Percentiles rank a stretch among this genome's conserved stretches.
These are phyloP conservation scores for Aptenodytes patagonicus DNA, from an alignment of 2,113 vertebrate species.

Conservation along the genomic window DNA sequence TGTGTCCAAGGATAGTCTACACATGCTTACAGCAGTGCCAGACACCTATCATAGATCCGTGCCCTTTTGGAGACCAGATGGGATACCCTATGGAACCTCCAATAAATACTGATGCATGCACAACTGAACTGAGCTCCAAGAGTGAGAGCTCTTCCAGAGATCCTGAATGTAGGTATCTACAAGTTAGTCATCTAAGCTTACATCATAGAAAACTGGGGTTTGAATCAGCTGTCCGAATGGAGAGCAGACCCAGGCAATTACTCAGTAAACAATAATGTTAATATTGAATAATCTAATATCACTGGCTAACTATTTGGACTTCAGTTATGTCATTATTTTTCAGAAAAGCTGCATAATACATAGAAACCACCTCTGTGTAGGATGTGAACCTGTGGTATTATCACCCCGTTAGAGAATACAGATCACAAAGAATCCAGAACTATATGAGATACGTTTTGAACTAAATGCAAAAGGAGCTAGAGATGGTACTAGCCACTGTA, in stretches of 20 bases:
- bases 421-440: not conserved
- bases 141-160: not conserved
- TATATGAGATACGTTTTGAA: accelerated
- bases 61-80: not conserved
- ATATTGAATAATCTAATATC: not conserved
- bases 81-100: not conserved
- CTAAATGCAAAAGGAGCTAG: not conserved
- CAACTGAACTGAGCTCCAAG: not conserved
- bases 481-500: no score
- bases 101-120: not conserved
- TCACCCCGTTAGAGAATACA: not conserved
- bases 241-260: not conserved
- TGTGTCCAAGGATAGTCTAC: not conserved
- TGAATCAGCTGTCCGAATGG: not conserved
- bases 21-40: not conserved
- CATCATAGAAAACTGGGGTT: not conserved
- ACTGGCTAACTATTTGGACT: not conserved
- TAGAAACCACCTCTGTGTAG: not conserved
- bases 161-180: not conserved
- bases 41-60: not conserved
- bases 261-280: not conserved
- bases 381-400: not conserved
- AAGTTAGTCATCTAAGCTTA: not conserved
- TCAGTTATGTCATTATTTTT: not conserved
- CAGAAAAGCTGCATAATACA: not conserved